A percentile compares a stretch with the other conserved stretches of the same genome.
phyloP scores from a whole-genome alignment of 1,140 invertebrate species.

The Metopolophium dirhodum region DNA sequence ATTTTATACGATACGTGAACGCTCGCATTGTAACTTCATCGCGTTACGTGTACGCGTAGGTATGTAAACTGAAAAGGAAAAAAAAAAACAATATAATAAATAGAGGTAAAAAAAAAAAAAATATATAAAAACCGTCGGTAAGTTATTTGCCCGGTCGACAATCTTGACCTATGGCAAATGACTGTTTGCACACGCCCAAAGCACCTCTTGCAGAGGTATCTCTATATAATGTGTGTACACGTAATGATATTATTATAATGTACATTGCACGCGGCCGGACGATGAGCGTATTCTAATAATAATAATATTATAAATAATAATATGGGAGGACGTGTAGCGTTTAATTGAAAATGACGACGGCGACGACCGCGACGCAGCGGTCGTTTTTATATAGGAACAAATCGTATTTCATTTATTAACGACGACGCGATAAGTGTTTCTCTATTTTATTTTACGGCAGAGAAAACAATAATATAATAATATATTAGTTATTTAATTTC shows the following conservation, averaged over 20 bases:
- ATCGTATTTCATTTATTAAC: slow-evolving; percentile 36
- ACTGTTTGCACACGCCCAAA: slow-evolving; percentile 28
- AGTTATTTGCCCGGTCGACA: slow-evolving; percentile 16
- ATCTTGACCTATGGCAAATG: slow-evolving; percentile 42
- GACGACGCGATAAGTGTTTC: background rate
- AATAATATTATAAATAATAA: background rate
- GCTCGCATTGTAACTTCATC: background rate
- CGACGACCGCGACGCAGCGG: background rate
- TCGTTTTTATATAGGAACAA: background rate
- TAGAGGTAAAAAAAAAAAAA: background rate
- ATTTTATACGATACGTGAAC: background rate
- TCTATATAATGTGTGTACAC: background rate
- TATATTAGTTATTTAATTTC: background rate
- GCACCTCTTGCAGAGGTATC: background rate
- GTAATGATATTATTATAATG: background rate
- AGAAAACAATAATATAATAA: background rate
- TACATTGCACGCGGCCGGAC: background rate
- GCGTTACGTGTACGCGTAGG: background rate
- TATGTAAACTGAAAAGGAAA: background rate
- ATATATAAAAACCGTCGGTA: background rate
- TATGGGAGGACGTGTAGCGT: background rate
- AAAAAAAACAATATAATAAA: background rate
- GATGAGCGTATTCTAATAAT: background rate
- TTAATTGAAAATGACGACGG: slow-evolving; percentile 29
- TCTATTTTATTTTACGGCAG: background rate